Base-by-base conservation (phyloP, 2,113 vertebrate genomes). In the Prunella fulvescens region DNA sequence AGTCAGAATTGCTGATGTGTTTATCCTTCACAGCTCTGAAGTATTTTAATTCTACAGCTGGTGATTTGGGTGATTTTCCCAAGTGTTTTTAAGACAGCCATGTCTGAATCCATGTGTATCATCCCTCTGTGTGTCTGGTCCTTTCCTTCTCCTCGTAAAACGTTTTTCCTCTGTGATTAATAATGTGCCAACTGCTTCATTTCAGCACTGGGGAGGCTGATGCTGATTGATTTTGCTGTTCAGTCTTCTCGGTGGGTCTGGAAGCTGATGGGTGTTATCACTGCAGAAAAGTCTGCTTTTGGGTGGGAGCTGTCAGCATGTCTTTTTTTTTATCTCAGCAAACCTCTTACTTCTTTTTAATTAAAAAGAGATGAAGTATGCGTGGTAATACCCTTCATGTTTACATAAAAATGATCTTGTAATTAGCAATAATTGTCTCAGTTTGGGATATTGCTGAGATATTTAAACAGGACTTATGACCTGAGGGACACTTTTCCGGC, bases 271-370 rank as follows among this genome's bases (percentile, higher is more conserved):
- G 64, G 74, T 69, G 54, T 90, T 91, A 70, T 23, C 86, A 5
- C 17, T 58, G 35, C 72, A 81, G 72, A 70, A 61, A 31, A 84
- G 72, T 61, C 51, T 88, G 77, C 47, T 81, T 83, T 95, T 83
- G 74, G 76, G 56, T 78, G 56, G 85, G 71, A 92, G 31, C 92
- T 81, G 64, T 86, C 90, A 92, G 51, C 29, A 2, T 39, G 35
- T 33, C 47, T 54, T 64, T 60, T 40, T 40, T 67, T 57, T 64
- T 48, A 57, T 65, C 65, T 92, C 12, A 1, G 25, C 4, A 1
- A 90, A 66, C 40, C 39, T 85, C 90, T 92, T 86, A n/a, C 29
- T 88, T 85, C 54, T 82, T 93, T 93, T 40, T 90, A 93, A 93
- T 86, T 86, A 86, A 65, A 64, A 71, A 67, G 81, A 64, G 72